These are phyloP conservation scores for Ruditapes philippinarum DNA, from an alignment of 1,140 invertebrate species.

Conservation along the genomic window DNA sequence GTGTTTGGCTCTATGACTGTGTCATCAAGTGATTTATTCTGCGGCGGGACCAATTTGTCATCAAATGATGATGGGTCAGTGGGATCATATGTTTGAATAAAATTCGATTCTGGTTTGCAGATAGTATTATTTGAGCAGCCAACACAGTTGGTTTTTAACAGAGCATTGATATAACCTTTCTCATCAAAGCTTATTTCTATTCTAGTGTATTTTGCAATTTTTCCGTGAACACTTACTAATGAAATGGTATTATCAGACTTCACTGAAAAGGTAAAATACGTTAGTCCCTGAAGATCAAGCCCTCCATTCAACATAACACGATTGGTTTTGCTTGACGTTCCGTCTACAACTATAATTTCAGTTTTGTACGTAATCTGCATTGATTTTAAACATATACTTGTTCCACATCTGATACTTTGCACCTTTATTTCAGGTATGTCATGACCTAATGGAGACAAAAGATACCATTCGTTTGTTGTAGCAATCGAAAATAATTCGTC, in stretches of 20 bases:
- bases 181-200: constrained; percentile 40
- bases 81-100: constrained; percentile 15
- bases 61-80: constrained; percentile 45
- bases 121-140: constrained; percentile 22
- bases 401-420: constrained; percentile 26
- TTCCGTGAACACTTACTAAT: not conserved
- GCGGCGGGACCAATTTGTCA: constrained; percentile 40
- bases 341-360: constrained; percentile 48
- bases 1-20: constrained; percentile 38
- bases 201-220: not conserved
- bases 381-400: constrained; percentile 44
- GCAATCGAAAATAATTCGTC: constrained; percentile 24
- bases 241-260: constrained; percentile 25
- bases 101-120: constrained; percentile 32
- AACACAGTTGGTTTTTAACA: constrained; percentile 47
- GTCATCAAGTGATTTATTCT: constrained; percentile 20
- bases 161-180: constrained; percentile 31
- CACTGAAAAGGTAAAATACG: constrained; percentile 5
- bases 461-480: constrained; percentile 30
- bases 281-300: not conserved
- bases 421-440: constrained; percentile 28
- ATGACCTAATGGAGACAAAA: not conserved
- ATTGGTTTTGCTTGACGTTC: not conserved
- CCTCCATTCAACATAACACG: constrained; percentile 23
- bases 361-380: constrained; percentile 33